Conservation (phyloP, 2,888 invertebrate genomes). For the Drosophila neotestacea region DNA sequence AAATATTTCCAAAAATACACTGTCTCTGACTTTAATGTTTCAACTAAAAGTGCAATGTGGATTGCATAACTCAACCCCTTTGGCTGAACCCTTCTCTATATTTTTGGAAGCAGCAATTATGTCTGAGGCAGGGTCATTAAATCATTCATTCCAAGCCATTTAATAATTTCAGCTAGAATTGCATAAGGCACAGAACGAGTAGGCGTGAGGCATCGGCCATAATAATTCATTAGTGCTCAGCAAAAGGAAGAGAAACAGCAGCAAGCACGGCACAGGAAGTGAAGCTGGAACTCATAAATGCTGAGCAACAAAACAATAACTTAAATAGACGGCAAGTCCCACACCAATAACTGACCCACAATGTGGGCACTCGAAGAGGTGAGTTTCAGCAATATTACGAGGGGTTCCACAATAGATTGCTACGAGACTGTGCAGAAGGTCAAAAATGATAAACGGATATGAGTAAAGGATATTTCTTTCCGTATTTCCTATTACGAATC, state of each 20-base stretch:
- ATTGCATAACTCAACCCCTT: constrained; percentile 54
- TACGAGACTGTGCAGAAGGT: constrained; percentile 74
- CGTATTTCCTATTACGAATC: constrained; percentile 47
- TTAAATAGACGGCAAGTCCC: constrained; percentile 51
- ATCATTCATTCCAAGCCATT: constrained; percentile 83
- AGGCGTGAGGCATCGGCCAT: constrained; percentile 56
- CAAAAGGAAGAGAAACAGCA: constrained; percentile 3
- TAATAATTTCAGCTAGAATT: constrained; percentile 73
- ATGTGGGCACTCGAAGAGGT: constrained; percentile 37
- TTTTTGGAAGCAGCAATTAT: constrained; percentile 61
- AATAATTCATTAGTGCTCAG: constrained; percentile 75
- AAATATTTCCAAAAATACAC: not conserved
- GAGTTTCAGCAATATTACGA: constrained; percentile 10
- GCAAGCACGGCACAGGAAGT: constrained; percentile 5
- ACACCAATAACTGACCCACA: constrained; percentile 32
- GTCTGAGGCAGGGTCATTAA: constrained; percentile 73
- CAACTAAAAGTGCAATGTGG: constrained; percentile 19
- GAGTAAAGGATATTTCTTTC: constrained; percentile 73
- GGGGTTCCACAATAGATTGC: constrained; percentile 52
- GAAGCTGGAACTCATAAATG: constrained; percentile 61
- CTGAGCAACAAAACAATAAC: constrained; percentile 67
- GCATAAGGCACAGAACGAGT: constrained; percentile 13
- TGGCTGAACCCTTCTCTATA: constrained; percentile 56
- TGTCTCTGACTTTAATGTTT: constrained; percentile 8
- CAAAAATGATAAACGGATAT: constrained; percentile 84